Base-by-base conservation (phyloP, 1,140 invertebrate species). In the Atopsyche davidsoni region DNA sequence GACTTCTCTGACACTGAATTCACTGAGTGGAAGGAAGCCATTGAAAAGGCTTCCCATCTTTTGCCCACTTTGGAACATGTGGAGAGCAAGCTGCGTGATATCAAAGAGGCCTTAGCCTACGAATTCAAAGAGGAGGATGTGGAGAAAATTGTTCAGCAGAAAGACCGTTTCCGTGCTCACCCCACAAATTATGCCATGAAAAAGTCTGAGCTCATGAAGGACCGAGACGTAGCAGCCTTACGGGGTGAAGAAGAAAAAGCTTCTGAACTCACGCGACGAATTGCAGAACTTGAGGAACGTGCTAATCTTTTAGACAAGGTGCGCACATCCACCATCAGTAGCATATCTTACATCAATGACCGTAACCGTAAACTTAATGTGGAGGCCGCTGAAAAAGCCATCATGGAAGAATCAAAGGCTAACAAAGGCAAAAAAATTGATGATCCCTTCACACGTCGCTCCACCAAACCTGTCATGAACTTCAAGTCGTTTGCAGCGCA, bases 141-240 rank as follows among this genome's bases (percentile, higher is more conserved):
- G 28, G 80, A 83, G 40, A 82, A 92, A 75, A 96, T 96, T 50
- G 83, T 97, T 13, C 79, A 82, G 60, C 93, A 98, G 65, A 98
- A 98, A 68, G 86, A 87, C 55, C 80, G 88, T 53, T 98, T 98
- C 67, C 85, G 92, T 54, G 83, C 87, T 31, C 86, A 85, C 58
- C 94, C 95, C 1, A 91, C 89, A 49, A 99, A 99, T 72, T 98
- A 95, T 73, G 96, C 96, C 0, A 90, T 98, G 85, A 90, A 87
- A 64, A 98, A 99, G 64, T 92, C 92, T 0, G 79, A 89, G 56
- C 72, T 98, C 0, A 87, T 98, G 82, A 96, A 98, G 67, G 82
- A 89, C 59, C 79, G 89, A 46, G 71, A 73, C 24, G 69, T 70
- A 0, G 71, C 71, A 1, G 65, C 68, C 14, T 42, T 72, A 9